A percentile compares a stretch with the other conserved stretches of the same genome.
Conservation (phyloP, 2,888 invertebrate genomes). For the Brachypalpus laphriformis region DNA sequence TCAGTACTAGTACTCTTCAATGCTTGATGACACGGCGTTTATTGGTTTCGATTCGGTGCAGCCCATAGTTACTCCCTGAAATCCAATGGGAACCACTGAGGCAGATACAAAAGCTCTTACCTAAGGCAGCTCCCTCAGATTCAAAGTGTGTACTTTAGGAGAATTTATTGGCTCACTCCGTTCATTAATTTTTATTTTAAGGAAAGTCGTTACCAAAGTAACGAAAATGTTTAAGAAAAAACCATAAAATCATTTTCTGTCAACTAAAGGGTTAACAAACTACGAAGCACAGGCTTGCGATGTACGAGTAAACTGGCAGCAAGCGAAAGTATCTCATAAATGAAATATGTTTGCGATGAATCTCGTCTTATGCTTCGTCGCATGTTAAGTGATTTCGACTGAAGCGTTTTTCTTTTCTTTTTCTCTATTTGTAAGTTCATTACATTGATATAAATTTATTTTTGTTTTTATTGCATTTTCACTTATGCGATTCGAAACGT, state of each 20-base stretch:
- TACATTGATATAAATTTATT: neutral
- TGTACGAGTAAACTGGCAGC: neutral
- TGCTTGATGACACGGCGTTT: too few relatives aligned
- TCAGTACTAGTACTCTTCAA: too few relatives aligned
- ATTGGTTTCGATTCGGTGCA: too few relatives aligned
- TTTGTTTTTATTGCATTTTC: neutral
- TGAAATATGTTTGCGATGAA: conserved; percentile 7
- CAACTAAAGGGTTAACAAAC: conserved; percentile 21
- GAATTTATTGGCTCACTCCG: too few relatives aligned
- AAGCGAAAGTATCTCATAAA: conserved; percentile 40
- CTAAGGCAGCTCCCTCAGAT: too few relatives aligned
- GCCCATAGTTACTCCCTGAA: too few relatives aligned
- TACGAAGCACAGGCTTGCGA: neutral
- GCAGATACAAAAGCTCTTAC: too few relatives aligned
- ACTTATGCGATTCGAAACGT: neutral
- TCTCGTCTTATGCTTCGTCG: conserved; percentile 45
- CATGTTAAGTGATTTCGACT: conserved; percentile 28
- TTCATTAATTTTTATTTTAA: neutral
- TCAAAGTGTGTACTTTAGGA: too few relatives aligned
- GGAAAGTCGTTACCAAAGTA: neutral
- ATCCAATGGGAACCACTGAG: too few relatives aligned
- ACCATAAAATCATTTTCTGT: conserved; percentile 8
- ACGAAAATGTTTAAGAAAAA: neutral
- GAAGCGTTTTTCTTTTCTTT: conserved; percentile 7
- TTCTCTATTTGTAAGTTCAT: neutral